phyloP scores from a whole-genome alignment of 2,888 invertebrate genomes.

The Rhogogaster chlorosoma region DNA sequence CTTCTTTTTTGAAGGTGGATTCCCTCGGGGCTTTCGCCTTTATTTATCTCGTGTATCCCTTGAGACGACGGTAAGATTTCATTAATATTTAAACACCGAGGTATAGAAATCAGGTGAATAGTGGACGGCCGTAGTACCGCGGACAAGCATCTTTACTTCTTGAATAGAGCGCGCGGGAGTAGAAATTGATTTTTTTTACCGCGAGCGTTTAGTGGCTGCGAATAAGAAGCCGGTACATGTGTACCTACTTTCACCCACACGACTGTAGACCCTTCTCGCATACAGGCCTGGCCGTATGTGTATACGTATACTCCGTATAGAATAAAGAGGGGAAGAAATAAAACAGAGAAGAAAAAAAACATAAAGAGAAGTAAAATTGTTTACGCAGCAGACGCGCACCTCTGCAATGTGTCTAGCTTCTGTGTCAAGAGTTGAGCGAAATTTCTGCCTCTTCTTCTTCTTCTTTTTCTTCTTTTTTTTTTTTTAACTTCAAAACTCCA shows the following conservation, averaged over 20 bases:
- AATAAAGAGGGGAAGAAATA: background rate
- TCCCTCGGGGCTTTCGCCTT: background rate
- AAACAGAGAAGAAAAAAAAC: background rate
- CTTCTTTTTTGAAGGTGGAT: background rate
- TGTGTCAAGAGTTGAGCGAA: background rate
- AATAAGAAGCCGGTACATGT: background rate
- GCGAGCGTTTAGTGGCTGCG: background rate
- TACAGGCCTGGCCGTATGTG: no score
- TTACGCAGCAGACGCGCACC: background rate
- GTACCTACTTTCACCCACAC: constrained; percentile 1
- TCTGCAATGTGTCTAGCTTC: background rate
- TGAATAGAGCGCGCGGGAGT: background rate
- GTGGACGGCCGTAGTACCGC: background rate
- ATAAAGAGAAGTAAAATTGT: no score
- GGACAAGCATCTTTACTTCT: background rate
- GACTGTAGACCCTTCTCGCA: no score
- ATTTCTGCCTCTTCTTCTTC: background rate
- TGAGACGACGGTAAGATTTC: background rate
- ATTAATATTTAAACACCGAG: constrained; percentile 12
- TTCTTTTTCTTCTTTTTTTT: background rate
- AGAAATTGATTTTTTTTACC: background rate
- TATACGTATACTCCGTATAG: background rate
- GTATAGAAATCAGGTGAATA: background rate
- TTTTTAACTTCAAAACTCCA: background rate
- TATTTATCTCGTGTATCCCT: no score